Conservation (phyloP, 2,888 invertebrate genomes). For the Orgyia antiqua region DNA sequence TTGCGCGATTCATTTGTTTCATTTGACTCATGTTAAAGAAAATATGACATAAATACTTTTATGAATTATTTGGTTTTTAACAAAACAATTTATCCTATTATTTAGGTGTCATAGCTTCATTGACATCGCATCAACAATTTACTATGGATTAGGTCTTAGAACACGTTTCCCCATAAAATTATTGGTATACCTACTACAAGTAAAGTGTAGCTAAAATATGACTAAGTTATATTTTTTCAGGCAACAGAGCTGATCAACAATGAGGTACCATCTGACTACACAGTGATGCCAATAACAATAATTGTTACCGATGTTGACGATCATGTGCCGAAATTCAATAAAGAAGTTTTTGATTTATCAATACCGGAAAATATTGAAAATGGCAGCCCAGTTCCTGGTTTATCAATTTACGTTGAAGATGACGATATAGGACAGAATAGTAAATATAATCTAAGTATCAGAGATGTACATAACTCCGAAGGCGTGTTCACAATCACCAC, state of each 20-base stretch:
- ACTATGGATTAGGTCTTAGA: no score
- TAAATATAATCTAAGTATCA: slow-evolving; percentile 80
- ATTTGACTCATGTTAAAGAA: no score
- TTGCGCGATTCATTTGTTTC: no score
- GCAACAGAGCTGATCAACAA: slow-evolving; percentile 87
- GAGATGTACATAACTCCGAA: slow-evolving; percentile 78
- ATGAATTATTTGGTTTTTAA: no score
- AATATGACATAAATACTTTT: no score
- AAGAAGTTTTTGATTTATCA: slow-evolving; percentile 80
- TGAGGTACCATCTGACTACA: slow-evolving; percentile 82
- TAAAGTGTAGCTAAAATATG: no score
- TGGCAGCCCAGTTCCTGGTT: slow-evolving; percentile 82
- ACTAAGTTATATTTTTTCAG: no score
- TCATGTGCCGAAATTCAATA: slow-evolving; percentile 84
- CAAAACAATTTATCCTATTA: no score
- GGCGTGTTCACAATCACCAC: slow-evolving; percentile 82
- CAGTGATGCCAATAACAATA: slow-evolving; percentile 84
- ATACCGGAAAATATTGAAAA: slow-evolving; percentile 87
- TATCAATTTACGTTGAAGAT: slow-evolving; percentile 86
- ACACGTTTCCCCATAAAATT: no score
- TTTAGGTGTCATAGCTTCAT: no score
- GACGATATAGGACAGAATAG: slow-evolving; percentile 86
- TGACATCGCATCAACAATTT: no score
- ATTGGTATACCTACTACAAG: no score
- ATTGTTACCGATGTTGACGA: slow-evolving; percentile 89